These are phyloP conservation scores for Scomber scombrus DNA, from an alignment of 2,113 vertebrate species.

Conservation along the genomic window DNA sequence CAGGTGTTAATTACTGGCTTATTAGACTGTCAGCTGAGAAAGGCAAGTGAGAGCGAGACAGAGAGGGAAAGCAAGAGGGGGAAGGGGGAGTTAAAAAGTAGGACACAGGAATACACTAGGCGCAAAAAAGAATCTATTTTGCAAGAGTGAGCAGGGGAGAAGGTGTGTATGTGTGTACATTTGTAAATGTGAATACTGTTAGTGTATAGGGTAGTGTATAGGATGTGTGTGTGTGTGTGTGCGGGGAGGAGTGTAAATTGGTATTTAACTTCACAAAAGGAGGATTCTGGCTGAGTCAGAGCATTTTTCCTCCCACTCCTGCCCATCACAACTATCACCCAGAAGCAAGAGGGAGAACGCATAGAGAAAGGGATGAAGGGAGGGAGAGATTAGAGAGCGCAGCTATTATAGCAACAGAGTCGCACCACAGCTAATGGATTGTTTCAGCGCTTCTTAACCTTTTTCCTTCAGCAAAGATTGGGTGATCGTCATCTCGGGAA, in stretches of 20 bases:
- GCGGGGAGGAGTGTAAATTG: constrained; percentile 59
- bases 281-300: constrained; percentile 75
- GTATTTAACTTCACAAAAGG: constrained; percentile 70
- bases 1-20: constrained; percentile 76
- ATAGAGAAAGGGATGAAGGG: not conserved
- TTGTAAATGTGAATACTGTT: constrained; percentile 24
- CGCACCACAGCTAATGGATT: constrained; percentile 45
- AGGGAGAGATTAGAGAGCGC: constrained; percentile 41
- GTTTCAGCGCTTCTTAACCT: constrained; percentile 56
- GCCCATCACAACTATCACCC: constrained; percentile 69
- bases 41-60: not conserved
- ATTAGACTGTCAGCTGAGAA: constrained; percentile 65
- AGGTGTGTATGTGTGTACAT: not conserved
- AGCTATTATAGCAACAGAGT: constrained; percentile 33
- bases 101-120: constrained; percentile 51
- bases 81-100: constrained; percentile 52
- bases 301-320: constrained; percentile 68
- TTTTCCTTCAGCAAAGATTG: constrained; percentile 25
- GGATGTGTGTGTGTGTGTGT: not conserved
- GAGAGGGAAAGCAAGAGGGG: not conserved
- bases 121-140: constrained; percentile 43
- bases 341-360: constrained; percentile 40
- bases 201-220: constrained; percentile 1
- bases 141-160: constrained; percentile 1
- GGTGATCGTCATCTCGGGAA: constrained; percentile 30